Percentiles rank a stretch among this genome's conserved stretches.
Evolutionary conservation across 2,797 vertebrate species (phyloP).

Genomic region (Xenentodon cancila): DNA sequence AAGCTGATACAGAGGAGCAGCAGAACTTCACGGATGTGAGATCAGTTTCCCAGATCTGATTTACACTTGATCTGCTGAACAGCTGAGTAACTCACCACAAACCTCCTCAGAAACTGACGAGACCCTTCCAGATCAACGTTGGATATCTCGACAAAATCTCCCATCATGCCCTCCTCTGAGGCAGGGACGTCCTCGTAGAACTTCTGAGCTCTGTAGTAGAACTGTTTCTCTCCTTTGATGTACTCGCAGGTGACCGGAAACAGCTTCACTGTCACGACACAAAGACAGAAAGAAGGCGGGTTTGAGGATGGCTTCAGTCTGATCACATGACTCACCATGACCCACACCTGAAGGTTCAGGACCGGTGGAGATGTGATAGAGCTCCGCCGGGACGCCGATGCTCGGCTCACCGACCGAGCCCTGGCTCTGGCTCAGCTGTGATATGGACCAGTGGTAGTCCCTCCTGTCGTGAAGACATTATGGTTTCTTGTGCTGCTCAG

Average conservation of each 20-base stretch:
- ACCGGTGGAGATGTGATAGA: no score
- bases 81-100: slow-evolving; percentile 87
- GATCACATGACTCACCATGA: no score
- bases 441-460: no score
- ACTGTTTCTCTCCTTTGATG: slow-evolving; percentile 95
- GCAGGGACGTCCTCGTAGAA: slow-evolving; percentile 93
- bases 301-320: no score
- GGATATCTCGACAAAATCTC: slow-evolving; percentile 92
- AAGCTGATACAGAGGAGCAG: slow-evolving; percentile 1
- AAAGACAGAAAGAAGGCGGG: no score
- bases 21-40: slow-evolving; percentile 1
- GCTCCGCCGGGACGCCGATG: no score
- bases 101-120: slow-evolving; percentile 89
- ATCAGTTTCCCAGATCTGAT: no score
- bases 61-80: not conserved
- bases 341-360: no score
- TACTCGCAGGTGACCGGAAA: slow-evolving; percentile 94
- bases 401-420: no score
- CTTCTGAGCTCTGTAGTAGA: slow-evolving; percentile 92
- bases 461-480: no score
- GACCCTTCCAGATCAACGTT: slow-evolving; percentile 90
- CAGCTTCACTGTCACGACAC: slow-evolving; percentile 87
- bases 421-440: no score
- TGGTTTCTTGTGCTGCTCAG: no score
- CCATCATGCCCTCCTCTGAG: slow-evolving; percentile 97